Conservation (phyloP, 2,888 invertebrate species). For the Cephus pygmeus region DNA sequence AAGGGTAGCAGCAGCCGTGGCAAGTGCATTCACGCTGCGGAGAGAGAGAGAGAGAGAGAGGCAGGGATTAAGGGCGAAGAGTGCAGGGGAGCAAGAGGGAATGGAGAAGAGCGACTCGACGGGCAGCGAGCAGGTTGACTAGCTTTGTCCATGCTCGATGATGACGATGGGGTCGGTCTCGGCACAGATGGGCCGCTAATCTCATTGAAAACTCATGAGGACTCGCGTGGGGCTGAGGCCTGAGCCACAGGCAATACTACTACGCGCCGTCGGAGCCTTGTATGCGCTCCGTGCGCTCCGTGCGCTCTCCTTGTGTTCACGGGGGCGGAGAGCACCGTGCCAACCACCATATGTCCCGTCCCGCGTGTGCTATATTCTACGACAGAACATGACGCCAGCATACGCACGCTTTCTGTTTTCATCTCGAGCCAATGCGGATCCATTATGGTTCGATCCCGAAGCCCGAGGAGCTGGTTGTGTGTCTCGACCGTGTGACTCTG, state of each 20-base stretch:
- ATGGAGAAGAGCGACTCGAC: constrained; percentile 34
- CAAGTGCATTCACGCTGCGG: constrained; percentile 29
- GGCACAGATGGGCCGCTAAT: constrained; percentile 66
- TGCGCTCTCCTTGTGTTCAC: constrained; percentile 22
- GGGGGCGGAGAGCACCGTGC: constrained; percentile 54
- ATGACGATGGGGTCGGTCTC: constrained; percentile 61
- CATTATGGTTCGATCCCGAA: too few species aligned
- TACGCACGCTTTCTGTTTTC: too few species aligned
- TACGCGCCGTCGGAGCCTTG: too few species aligned
- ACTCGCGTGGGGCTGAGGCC: constrained; percentile 48
- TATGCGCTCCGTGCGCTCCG: background rate
- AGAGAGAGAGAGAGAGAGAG: constrained; percentile 12
- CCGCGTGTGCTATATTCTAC: constrained; percentile 3
- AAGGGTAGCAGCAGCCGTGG: background rate
- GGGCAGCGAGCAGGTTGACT: constrained; percentile 61
- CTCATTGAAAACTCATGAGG: constrained; percentile 67
- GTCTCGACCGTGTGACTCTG: too few species aligned
- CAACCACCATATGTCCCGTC: constrained; percentile 63
- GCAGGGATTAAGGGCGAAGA: constrained; percentile 21
- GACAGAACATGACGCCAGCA: too few species aligned
- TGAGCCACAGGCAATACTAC: constrained; percentile 6
- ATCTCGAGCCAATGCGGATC: too few species aligned
- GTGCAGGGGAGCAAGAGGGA: background rate
- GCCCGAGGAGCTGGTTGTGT: too few species aligned
- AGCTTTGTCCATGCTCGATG: constrained; percentile 62